Evolutionary conservation across 2,888 invertebrate genomes (phyloP).

Genomic region (Brassicogethes aeneus): DNA sequence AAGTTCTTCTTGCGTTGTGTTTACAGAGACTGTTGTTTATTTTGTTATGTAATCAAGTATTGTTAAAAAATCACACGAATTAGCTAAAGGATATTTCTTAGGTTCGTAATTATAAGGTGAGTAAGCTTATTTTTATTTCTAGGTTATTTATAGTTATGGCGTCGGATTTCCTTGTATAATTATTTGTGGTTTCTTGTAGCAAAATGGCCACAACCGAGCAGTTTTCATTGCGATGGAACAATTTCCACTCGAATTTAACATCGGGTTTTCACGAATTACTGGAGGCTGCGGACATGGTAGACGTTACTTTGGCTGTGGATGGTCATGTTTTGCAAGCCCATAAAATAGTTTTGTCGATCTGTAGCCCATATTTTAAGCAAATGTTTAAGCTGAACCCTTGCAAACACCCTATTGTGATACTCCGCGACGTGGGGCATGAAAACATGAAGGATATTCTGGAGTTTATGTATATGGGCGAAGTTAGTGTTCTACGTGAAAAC

Average conservation of each 20-base stretch:
- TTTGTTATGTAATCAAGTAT: constrained; percentile 30
- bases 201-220: constrained; percentile 51
- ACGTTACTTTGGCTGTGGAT: constrained; percentile 68
- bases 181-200: constrained; percentile 6
- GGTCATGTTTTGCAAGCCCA: constrained; percentile 71
- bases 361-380: constrained; percentile 71
- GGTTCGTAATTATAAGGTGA: constrained; percentile 24
- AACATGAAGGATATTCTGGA: constrained; percentile 61
- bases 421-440: constrained; percentile 60
- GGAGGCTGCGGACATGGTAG: constrained; percentile 64
- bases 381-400: constrained; percentile 65
- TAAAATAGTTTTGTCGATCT: constrained; percentile 67
- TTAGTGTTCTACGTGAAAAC: constrained; percentile 61
- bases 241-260: constrained; percentile 66
- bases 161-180: constrained; percentile 8
- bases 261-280: constrained; percentile 63
- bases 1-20: constrained; percentile 28
- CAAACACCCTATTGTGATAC: constrained; percentile 64
- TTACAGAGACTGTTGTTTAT: constrained; percentile 20
- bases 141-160: constrained; percentile 22
- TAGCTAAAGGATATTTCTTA: too few relatives aligned
- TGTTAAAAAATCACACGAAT: constrained; percentile 1
- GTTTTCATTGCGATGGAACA: constrained; percentile 70
- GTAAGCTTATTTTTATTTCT: constrained; percentile 25
- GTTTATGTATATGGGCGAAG: constrained; percentile 68